phyloP scores from a whole-genome alignment of 2,888 invertebrate species.

The Platycheirus rosarum region DNA sequence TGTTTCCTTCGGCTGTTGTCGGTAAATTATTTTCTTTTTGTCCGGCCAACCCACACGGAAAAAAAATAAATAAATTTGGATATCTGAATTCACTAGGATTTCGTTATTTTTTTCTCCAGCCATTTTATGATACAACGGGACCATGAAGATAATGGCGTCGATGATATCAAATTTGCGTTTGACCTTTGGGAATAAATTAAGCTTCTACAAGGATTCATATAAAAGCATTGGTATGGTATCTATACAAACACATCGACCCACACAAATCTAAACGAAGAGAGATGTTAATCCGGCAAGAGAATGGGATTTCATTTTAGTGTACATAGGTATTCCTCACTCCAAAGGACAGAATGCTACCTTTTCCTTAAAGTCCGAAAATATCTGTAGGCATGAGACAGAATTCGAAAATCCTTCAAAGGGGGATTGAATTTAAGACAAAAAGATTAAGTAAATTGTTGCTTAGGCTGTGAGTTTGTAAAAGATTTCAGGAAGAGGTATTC shows the following conservation, averaged over 20 bases:
- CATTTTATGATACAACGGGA: constrained; percentile 44
- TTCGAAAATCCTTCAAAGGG: background rate
- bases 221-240: background rate
- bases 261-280: constrained; percentile 10
- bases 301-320: constrained; percentile 63
- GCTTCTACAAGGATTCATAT: constrained; percentile 43
- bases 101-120: background rate
- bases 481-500: constrained; percentile 20
- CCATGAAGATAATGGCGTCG: constrained; percentile 66
- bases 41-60: constrained; percentile 7
- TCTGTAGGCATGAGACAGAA: background rate
- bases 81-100: constrained; percentile 54
- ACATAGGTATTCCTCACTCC: background rate
- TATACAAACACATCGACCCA: background rate
- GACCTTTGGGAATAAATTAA: constrained; percentile 73
- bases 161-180: constrained; percentile 66
- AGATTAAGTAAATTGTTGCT: background rate
- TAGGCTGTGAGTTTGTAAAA: constrained; percentile 16
- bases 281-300: constrained; percentile 64
- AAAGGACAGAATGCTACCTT: constrained; percentile 8
- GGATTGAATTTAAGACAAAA: constrained; percentile 9
- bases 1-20: constrained; percentile 53
- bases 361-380: constrained; percentile 1
- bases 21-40: constrained; percentile 18
- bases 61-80: constrained; percentile 19